Evolutionary conservation across 92 coral and sea anemone species (phyloP), one percentile per base, ranked within the genome.

Genomic region (Desmophyllum pertusum): DNA sequence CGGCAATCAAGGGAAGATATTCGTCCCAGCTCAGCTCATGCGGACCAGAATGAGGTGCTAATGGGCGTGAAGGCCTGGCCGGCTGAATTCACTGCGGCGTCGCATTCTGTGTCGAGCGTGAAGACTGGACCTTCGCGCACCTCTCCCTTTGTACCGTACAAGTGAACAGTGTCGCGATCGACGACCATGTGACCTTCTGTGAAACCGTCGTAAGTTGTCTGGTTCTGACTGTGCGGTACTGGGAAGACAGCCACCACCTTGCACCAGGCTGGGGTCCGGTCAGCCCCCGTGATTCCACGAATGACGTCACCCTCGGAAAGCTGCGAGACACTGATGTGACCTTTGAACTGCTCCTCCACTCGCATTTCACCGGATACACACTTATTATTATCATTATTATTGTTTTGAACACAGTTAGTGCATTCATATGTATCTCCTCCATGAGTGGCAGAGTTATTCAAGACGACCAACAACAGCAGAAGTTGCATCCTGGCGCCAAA

Each of bases 151-250:
- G 40, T n/a, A 7, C 91, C 91, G 62, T 87, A 64, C 29, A 46
- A 63, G 42, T 75, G 91, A 31, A 87, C 87, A 55, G 87, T 82
- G 11, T 1, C 29, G n/a, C n/a, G n/a, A 45, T 87, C 87, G 27
- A 87, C 36, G 18, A 87, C 83, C 87, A 87, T 87, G 57, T 87
- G 91, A 29, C 43, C 73, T 36, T 72, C 10, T 19, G 87, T 87
- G 46, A 87, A 87, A 6, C 91, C 91, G 50, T 87, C 86, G 66
- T 87, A 87, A 31, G 91, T 87, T 30, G 87, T 82, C 61, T 23
- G 33, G 39, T 76, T 83, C 63, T 83, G 30, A 67, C 39, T 31
- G 35, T 45, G 41, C 25, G 70, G 77, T 4, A 35, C 75, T 9
- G n/a, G 72, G 73, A 45, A 76, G 29, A 82, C 63, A 10, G 91